Conservation (phyloP, 1,140 invertebrate species). For the Eriocheir sinensis region DNA sequence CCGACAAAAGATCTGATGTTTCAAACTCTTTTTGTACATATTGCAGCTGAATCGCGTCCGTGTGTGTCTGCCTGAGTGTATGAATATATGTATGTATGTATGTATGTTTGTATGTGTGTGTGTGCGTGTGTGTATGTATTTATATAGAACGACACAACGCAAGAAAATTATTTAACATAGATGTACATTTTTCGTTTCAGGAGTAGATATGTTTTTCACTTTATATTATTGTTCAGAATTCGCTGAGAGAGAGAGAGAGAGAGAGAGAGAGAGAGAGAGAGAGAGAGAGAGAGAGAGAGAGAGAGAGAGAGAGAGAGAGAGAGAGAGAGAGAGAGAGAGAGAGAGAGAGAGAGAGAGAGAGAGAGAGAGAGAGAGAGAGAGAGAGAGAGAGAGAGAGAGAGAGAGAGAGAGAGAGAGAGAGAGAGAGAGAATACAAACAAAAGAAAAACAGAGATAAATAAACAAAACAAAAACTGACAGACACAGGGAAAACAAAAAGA, state of each 20-base stretch:
- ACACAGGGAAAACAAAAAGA: not conserved
- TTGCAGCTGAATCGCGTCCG: not conserved
- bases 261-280: not conserved
- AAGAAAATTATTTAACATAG: not conserved
- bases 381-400: not conserved
- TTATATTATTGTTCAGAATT: not conserved
- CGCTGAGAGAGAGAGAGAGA: not conserved
- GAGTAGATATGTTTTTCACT: not conserved
- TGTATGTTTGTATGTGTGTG: not conserved
- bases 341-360: not conserved
- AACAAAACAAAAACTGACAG: not conserved
- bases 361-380: not conserved
- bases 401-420: slow-evolving; percentile 17
- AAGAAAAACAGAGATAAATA: not conserved
- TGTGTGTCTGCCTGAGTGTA: not conserved
- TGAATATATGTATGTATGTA: slow-evolving; percentile 24
- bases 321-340: not conserved
- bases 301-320: slow-evolving; percentile 22
- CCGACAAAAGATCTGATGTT: slow-evolving; percentile 5
- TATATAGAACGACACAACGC: not conserved
- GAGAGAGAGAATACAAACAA: not conserved
- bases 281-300: slow-evolving; percentile 22
- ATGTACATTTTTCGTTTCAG: not conserved
- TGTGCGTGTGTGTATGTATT: not conserved
- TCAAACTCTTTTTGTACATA: not conserved